These are phyloP conservation scores for Drosophila setosimentum DNA, from an alignment of 2,888 invertebrate species.

Conservation along the genomic window DNA sequence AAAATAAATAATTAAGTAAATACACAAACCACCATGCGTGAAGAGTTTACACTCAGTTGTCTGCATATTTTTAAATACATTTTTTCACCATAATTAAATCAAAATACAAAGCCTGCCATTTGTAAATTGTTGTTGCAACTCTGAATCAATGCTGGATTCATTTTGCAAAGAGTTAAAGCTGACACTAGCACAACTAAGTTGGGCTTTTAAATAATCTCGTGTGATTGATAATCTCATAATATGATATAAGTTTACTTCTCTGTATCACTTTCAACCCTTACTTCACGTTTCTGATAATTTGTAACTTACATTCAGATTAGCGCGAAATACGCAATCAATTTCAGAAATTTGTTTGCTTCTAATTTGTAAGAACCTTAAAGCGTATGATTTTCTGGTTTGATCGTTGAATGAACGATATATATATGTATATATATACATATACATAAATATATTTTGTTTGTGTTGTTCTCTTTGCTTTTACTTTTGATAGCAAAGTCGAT, in stretches of 20 bases:
- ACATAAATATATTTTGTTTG: not conserved
- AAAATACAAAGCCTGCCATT: conserved; percentile 16
- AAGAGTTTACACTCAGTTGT: conserved; percentile 19
- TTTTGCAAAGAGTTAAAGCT: not conserved
- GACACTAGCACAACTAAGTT: not conserved
- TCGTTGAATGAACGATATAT: not conserved
- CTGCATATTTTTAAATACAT: not conserved
- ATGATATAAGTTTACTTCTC: not conserved
- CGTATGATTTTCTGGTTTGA: too few species aligned
- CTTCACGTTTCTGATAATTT: too few species aligned
- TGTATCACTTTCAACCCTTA: too few species aligned
- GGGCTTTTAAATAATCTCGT: not conserved
- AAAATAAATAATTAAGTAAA: conserved; percentile 37
- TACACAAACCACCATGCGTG: conserved; percentile 45
- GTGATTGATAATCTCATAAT: not conserved
- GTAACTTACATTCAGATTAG: too few species aligned
- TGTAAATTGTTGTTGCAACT: not conserved
- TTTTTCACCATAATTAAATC: conserved; percentile 27
- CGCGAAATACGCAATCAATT: too few species aligned
- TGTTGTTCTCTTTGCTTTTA: conserved; percentile 19
- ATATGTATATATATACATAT: too few species aligned
- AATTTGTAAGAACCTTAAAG: conserved; percentile 21
- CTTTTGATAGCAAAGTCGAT: conserved; percentile 18
- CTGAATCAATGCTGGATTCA: not conserved
- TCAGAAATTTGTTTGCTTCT: conserved; percentile 1